These are phyloP conservation scores for Philonicus albiceps DNA, from an alignment of 2,888 invertebrate species.

Conservation along the genomic window DNA sequence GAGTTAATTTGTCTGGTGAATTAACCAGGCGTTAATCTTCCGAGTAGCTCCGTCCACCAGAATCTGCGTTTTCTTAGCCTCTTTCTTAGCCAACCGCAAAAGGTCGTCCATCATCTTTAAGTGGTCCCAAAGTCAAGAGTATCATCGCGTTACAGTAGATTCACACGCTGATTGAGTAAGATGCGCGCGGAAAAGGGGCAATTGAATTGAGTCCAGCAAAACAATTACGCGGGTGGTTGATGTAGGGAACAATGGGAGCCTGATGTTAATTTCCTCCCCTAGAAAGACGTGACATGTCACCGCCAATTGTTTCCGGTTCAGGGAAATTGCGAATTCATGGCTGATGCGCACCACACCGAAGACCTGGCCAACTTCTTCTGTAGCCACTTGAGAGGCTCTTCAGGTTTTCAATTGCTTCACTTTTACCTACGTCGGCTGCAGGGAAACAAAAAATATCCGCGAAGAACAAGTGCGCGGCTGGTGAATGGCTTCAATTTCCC, in stretches of 20 bases:
- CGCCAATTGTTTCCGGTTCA: neutral
- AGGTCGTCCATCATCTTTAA: neutral
- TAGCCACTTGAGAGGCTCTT: neutral
- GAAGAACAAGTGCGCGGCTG: neutral
- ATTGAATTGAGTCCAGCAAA: neutral
- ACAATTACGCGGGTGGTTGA: neutral
- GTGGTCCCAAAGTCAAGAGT: neutral
- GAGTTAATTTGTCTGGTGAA: neutral
- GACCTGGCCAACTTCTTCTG: neutral
- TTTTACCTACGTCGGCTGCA: neutral
- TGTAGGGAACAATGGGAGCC: neutral
- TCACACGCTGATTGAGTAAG: neutral
- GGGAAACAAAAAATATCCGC: neutral
- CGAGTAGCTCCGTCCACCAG: neutral
- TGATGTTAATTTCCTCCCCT: neutral
- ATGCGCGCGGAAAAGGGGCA: neutral
- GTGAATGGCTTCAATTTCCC: neutral
- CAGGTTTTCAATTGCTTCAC: neutral
- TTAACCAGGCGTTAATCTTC: neutral
- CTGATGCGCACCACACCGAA: neutral
- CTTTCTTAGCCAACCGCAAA: neutral
- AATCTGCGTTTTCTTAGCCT: neutral
- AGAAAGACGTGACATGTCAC: neutral
- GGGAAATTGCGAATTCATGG: neutral
- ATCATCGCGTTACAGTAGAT: neutral